These are phyloP conservation scores for Leptinotarsa peninsularis DNA, from an alignment of 2,888 invertebrate species.

Conservation along the genomic window DNA sequence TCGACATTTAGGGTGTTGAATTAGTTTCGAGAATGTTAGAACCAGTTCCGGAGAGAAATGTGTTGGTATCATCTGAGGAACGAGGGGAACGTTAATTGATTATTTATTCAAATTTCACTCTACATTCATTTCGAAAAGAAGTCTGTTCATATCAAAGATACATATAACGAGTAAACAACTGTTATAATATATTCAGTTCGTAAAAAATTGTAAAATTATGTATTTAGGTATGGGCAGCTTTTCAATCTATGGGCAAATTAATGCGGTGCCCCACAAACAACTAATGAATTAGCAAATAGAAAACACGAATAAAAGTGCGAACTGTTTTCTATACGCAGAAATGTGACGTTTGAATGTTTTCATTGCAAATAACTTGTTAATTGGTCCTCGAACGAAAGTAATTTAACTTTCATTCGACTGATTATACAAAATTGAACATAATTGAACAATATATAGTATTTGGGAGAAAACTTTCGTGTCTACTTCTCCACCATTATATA, in stretches of 20 bases:
- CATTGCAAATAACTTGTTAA: too few relatives aligned
- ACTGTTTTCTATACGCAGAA: not conserved
- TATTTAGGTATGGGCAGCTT: conserved; percentile 1
- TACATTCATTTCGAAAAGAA: conserved; percentile 6
- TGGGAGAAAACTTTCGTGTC: too few relatives aligned
- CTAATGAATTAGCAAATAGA: conserved; percentile 20
- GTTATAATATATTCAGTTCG: not conserved
- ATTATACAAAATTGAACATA: too few relatives aligned
- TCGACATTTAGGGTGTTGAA: too few relatives aligned
- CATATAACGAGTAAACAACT: conserved; percentile 2
- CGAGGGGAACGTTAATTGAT: not conserved
- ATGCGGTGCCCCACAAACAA: not conserved
- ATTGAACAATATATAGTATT: too few relatives aligned
- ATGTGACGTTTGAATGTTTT: too few relatives aligned
- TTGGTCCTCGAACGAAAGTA: too few relatives aligned
- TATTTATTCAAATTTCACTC: conserved; percentile 4
- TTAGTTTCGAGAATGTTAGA: too few relatives aligned
- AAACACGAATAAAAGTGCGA: not conserved
- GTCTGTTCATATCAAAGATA: not conserved
- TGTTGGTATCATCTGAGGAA: not conserved
- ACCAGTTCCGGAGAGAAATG: not conserved
- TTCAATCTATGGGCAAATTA: not conserved
- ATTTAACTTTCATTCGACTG: too few relatives aligned
- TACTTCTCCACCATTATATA: too few relatives aligned
- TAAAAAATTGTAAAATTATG: conserved; percentile 14